Evolutionary conservation across 2,888 invertebrate species (phyloP), one percentile per base, ranked within the genome.

Genomic region (Caenorhabditis sp.): DNA sequence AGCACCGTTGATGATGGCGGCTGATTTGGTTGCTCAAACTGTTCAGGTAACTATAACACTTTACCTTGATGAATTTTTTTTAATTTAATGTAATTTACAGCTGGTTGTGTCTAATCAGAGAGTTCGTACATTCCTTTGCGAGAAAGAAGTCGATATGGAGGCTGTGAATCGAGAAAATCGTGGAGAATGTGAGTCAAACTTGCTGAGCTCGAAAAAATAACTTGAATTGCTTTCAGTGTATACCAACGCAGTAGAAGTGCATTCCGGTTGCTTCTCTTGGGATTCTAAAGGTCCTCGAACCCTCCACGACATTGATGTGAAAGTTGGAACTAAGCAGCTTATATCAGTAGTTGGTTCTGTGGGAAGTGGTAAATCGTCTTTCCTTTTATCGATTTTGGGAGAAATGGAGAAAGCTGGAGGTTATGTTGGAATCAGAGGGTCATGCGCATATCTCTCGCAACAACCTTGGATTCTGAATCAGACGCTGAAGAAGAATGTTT

Each of bases 391-490:
- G 12, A 57, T 80, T 65, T 64, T 76, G 56, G 83, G 85, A 26
- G 96, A 96, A 91, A 95, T 86, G 86, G 83, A 84, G 26, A 80
- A 82, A 54, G 58, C 82, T 2, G 63, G 76, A 38, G 87, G 86
- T 25, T 78, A 80, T 43, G 78, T 87, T 26, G 83, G 83, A n/a
- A 79, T 84, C 14, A 59, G 81, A 21, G 92, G 92, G 25, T 87
- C 89, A 4, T 89, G 91, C 7, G 95, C 95, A 0, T 96, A 95
- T 89, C 95, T 95, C 1, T 92, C 95, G 0, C 95, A 96, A 87
- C 95, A 95, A 89, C 95, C 97, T 0, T 99, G 97, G 97, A 97
- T 97, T 71, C 97, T 97, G 89, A 97, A 97, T 90, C 93, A 94
- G 38, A 68, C 95, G 0, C 89, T 97, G 26, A 92, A 93, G 85